Conservation (phyloP, 2,797 vertebrate species). For the Muscicapa striata region DNA sequence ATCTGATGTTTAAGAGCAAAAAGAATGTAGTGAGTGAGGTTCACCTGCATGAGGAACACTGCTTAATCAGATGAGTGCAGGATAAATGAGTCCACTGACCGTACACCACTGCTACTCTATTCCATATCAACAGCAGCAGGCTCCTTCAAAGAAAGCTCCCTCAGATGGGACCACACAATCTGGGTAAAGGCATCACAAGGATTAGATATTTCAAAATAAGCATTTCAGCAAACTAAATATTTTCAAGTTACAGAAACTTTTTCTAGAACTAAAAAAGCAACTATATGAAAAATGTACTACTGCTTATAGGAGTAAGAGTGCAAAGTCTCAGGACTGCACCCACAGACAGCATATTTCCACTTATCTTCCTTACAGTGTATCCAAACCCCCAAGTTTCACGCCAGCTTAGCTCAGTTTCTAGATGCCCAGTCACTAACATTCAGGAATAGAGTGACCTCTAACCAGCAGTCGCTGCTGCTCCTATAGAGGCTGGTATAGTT, state of each 20-base stretch:
- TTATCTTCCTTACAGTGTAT: not conserved
- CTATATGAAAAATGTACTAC: slow-evolving; percentile 14
- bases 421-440: slow-evolving; percentile 37
- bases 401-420: slow-evolving; percentile 9
- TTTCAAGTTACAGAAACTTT: slow-evolving; percentile 14
- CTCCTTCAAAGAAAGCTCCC: not conserved
- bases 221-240: slow-evolving; percentile 5
- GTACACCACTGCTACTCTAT: not conserved
- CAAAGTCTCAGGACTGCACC: slow-evolving; percentile 16
- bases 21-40: not conserved
- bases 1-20: not conserved
- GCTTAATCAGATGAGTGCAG: not conserved
- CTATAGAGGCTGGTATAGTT: slow-evolving; percentile 74
- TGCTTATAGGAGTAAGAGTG: not conserved
- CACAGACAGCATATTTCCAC: not conserved
- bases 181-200: slow-evolving; percentile 11
- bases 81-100: not conserved
- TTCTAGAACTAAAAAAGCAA: not conserved
- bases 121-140: not conserved
- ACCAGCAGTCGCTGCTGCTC: slow-evolving; percentile 44
- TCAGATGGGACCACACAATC: not conserved
- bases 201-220: slow-evolving; percentile 10
- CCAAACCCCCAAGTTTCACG: not conserved
- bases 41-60: not conserved
- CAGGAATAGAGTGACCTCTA: slow-evolving; percentile 42